Conservation (phyloP, 2,888 invertebrate species). For the Molorchus minor region DNA sequence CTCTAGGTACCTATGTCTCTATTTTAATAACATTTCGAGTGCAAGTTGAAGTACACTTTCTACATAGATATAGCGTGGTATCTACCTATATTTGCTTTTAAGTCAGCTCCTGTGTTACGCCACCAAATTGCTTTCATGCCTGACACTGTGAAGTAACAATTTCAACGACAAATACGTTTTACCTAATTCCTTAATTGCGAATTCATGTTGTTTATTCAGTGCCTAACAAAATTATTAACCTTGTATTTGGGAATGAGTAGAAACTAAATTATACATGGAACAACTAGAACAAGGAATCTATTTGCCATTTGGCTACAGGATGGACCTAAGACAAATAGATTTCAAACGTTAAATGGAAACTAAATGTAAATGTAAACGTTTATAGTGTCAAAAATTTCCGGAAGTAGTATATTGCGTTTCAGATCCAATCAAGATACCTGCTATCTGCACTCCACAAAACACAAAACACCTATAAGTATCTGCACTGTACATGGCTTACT, state of each 20-base stretch:
- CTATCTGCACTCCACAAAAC: too few relatives aligned
- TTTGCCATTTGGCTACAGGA: too few relatives aligned
- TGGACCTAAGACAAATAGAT: too few relatives aligned
- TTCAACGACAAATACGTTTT: constrained; percentile 9
- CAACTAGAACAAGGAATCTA: too few relatives aligned
- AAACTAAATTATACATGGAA: too few relatives aligned
- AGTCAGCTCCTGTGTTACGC: not conserved
- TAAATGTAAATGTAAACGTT: too few relatives aligned
- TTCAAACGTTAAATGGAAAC: too few relatives aligned
- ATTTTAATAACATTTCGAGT: not conserved
- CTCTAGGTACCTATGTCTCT: not conserved
- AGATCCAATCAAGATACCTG: too few relatives aligned
- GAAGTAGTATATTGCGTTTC: too few relatives aligned
- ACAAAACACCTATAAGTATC: too few relatives aligned
- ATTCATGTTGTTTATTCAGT: constrained; percentile 2
- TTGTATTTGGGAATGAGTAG: not conserved
- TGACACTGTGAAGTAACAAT: not conserved
- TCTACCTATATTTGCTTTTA: not conserved
- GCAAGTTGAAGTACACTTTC: not conserved
- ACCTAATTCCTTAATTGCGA: constrained; percentile 2
- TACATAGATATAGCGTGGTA: not conserved
- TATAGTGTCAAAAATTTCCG: too few relatives aligned
- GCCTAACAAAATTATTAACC: constrained; percentile 3
- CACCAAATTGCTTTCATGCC: not conserved
- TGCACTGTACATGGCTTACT: too few relatives aligned